Evolutionary conservation across 2,888 invertebrate species (phyloP), one percentile per base, ranked within the genome.

Genomic region (Eristalinus sepulchralis): DNA sequence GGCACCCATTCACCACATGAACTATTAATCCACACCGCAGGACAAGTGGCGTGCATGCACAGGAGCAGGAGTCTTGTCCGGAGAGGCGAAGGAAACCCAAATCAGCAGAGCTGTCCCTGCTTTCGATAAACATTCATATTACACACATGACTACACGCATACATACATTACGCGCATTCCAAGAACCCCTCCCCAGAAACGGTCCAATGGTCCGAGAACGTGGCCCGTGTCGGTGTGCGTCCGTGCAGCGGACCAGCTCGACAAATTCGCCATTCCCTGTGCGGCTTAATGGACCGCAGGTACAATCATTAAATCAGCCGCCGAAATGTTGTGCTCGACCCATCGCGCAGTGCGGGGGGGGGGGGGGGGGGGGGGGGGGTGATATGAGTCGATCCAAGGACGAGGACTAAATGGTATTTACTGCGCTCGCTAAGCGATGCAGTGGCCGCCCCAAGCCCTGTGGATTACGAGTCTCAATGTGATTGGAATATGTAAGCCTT

Each of bases 11-110:
- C 78, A 83, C 83, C 86, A 82, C 83, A 86, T 79, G 83, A 86
- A 86, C 86, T 86, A 86, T 86, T 86, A 86, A 86, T 79, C 86
- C 75, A 86, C 86, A 83, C 86, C 83, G 75, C 83, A 86, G 79
- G 83, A 71, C 73, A 83, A 75, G 73, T 86, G 86, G 77, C 17
- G 24, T 53, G 31, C 55, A 39, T 20, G 55, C n/a, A 3, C 27
- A 11, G 53, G 11, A 20, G 6, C n/a, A 17, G 17, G 47, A n/a
- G n/a, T n/a, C 0, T n/a, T n/a, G n/a, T 6, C 17, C 2, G n/a
- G n/a, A 3, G 39, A 17, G 39, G 47, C 47, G 17, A 17, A 8
- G 47, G 8, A 34, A 39, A 59, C 53, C 70, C 70, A 64, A 72
- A 70, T 79, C 72, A 67, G 73, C 47, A 75, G 17, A 31, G 22